Evolutionary conservation across 37 sponge, comb jelly and placozoan species (phyloP).

Genomic region (Chondrilla cf. caribensis): DNA sequence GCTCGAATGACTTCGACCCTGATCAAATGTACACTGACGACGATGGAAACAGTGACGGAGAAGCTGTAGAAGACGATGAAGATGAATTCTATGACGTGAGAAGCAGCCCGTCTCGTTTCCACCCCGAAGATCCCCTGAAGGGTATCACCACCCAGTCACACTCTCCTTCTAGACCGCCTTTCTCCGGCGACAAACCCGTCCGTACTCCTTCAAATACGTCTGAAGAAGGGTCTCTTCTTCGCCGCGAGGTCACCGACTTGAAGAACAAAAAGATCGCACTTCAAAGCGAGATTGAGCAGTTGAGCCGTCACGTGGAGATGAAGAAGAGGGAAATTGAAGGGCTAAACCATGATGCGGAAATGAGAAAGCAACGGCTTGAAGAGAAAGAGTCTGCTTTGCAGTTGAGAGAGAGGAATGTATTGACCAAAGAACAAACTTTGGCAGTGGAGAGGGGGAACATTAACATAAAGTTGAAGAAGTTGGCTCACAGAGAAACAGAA

Average conservation of each 20-base stretch:
- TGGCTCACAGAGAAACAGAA: neutral
- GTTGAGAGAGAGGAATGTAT: neutral
- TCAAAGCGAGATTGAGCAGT: neutral
- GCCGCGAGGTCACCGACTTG: slow-evolving; percentile 4
- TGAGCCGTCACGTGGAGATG: neutral
- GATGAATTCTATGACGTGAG: neutral
- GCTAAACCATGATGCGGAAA: neutral
- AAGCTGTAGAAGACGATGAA: neutral
- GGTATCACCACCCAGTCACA: neutral
- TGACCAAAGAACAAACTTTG: neutral
- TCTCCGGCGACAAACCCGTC: neutral
- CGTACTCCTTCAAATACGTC: neutral
- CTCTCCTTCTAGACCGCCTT: neutral
- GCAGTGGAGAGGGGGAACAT: neutral
- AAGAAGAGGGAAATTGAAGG: neutral
- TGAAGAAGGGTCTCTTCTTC: neutral
- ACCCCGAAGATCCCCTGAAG: neutral
- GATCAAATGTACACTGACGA: slow-evolving; percentile 9
- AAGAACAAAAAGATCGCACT: slow-evolving; percentile 3
- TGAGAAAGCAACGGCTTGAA: neutral
- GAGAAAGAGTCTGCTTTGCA: neutral
- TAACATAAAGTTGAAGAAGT: slow-evolving; percentile 9
- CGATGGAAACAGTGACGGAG: neutral
- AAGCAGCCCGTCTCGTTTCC: neutral
- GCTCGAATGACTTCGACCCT: neutral